phyloP scores from a whole-genome alignment of 2,888 invertebrate genomes.

The Xanthorhoe spadicearia region DNA sequence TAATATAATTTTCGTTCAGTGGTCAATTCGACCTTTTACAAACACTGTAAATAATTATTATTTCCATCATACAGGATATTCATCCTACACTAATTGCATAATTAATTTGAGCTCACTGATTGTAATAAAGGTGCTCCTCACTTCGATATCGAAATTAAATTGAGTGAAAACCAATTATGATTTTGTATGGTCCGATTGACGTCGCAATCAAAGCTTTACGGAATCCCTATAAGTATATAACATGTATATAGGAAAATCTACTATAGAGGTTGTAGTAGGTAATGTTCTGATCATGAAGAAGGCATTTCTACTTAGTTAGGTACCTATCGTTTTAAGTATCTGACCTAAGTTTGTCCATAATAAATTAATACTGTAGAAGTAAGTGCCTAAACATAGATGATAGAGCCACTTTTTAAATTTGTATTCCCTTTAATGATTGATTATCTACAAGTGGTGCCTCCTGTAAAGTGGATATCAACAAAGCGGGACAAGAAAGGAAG shows the following conservation, averaged over 20 bases:
- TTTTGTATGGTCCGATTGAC: conserved; percentile 48
- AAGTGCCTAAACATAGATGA: not conserved
- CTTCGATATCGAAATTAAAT: conserved; percentile 52
- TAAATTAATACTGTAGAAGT: too few relatives aligned
- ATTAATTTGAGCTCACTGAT: not conserved
- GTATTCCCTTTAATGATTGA: not conserved
- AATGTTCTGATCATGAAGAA: too few relatives aligned
- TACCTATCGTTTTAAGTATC: too few relatives aligned
- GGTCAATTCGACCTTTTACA: not conserved
- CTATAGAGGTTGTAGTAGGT: too few relatives aligned
- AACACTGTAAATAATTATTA: not conserved
- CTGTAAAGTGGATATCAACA: too few relatives aligned
- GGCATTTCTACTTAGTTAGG: too few relatives aligned
- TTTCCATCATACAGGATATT: not conserved
- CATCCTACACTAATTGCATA: conserved; percentile 11
- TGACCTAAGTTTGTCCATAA: too few relatives aligned
- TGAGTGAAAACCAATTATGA: conserved; percentile 56
- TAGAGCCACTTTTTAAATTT: not conserved
- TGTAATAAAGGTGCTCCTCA: conserved; percentile 3
- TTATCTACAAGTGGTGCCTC: not conserved
- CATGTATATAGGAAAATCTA: too few relatives aligned
- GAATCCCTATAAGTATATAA: too few relatives aligned
- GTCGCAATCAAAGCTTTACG: too few relatives aligned
- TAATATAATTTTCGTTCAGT: too few relatives aligned
- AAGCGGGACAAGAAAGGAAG: too few relatives aligned